A percentile compares a stretch with the other conserved stretches of the same genome.
Conservation (phyloP, 2,113 vertebrate genomes). For the Eulacestoma nigropectus region DNA sequence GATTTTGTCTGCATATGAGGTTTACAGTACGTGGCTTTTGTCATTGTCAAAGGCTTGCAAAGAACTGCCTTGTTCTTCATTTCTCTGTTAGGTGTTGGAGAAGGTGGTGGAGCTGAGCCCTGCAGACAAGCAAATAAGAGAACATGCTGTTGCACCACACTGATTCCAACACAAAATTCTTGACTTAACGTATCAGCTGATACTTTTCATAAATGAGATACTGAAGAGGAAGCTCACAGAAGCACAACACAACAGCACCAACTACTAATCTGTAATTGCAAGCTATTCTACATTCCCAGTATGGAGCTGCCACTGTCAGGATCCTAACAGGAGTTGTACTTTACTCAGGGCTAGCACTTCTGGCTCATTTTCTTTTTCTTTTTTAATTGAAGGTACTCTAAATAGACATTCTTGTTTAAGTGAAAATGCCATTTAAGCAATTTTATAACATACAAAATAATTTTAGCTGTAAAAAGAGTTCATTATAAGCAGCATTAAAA, state of each 20-base stretch:
- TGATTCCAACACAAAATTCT: neutral
- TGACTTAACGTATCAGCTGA: neutral
- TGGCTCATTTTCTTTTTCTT: neutral
- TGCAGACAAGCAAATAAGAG: conserved; percentile 47
- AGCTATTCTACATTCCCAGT: neutral
- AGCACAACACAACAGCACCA: neutral
- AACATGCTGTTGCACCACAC: neutral
- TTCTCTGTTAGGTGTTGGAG: conserved; percentile 84
- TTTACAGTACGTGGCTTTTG: conserved; percentile 98
- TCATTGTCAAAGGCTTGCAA: conserved; percentile 96
- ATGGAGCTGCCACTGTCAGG: neutral
- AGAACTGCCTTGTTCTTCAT: conserved; percentile 98
- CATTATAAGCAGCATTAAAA: neutral
- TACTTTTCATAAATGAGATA: neutral
- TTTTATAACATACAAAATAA: neutral
- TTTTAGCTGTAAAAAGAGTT: neutral
- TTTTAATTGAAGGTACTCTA: neutral
- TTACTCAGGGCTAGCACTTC: neutral
- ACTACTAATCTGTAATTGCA: neutral
- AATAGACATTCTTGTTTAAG: neutral
- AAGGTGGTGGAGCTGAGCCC: conserved; percentile 79
- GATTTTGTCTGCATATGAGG: conserved; percentile 98
- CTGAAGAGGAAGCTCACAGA: neutral
- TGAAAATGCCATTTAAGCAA: neutral
- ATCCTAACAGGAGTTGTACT: neutral